Evolutionary conservation across 1,140 invertebrate species (phyloP), one percentile per base, ranked within the genome.

Genomic region (Littorina saxatilis): DNA sequence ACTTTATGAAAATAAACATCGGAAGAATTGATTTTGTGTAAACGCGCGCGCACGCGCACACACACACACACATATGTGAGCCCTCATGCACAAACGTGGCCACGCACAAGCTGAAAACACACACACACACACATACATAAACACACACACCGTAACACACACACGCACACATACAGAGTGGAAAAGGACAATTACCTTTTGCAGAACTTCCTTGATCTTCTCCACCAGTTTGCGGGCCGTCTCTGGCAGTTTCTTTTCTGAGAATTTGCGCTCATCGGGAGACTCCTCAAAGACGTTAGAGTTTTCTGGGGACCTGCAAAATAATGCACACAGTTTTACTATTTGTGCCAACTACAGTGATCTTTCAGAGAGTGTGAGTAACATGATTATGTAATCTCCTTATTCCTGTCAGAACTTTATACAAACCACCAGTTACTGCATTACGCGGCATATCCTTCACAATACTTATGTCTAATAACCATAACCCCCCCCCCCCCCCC

Each of bases 191-290:
- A 75, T 35, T 55, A 88, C 87, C 82, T 85, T 83, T 52, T 84
- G 55, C 37, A 88, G 52, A 23, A 88, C 47, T 35, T 88, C 80
- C 35, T 83, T 79, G 17, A 88, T 88, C 61, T 81, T 83, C 40
- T 82, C 74, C 29, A 85, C 79, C 32, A 83, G 66, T 27, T 79
- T 86, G 32, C 43, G 50, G 61, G 52, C 23, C 1, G 79, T 72
- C 13, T 78, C 77, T 15, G 85, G 74, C 52, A 81, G 66, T 32
- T 58, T 80, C 9, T 63, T 40, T 29, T 80, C 80, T 37, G 40
- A 43, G 61, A 70, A 47, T 23, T 80, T 79, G 32, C 47, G 61
- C 3, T 78, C 74, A 13, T 77, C 74, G 11, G 32, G 68, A 7
- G 79, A 35, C 43, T 81, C 83, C 47, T 83, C 81, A 82, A 86